Conservation (phyloP, 2,888 invertebrate species). For the Spisula solida region DNA sequence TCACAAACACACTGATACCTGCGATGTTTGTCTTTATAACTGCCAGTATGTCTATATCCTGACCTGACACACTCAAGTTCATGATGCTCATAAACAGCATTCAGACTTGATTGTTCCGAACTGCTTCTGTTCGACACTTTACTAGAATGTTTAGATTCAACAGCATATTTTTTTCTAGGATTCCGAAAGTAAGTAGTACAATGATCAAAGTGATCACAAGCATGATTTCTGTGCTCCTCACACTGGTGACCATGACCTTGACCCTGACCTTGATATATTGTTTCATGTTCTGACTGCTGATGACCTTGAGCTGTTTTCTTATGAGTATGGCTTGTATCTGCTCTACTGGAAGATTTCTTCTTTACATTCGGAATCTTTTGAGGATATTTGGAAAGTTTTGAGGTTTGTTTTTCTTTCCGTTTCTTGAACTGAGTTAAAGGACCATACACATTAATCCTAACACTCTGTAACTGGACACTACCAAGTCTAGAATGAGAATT, state of each 20-base stretch:
- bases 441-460: slow-evolving; percentile 57
- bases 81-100: neutral
- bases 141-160: neutral
- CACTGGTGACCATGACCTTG: neutral
- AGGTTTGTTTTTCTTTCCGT: neutral
- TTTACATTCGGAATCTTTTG: neutral
- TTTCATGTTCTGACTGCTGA: neutral
- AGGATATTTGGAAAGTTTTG: neutral
- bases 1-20: neutral
- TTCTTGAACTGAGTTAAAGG: slow-evolving; percentile 36
- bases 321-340: neutral
- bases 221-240: neutral
- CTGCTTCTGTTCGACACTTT: neutral
- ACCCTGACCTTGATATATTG: too few species aligned
- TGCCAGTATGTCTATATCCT: neutral
- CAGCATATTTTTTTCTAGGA: neutral
- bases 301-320: neutral
- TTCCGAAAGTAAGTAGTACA: neutral
- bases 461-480: slow-evolving; percentile 58
- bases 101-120: neutral
- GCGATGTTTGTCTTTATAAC: neutral
- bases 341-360: neutral
- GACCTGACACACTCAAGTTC: neutral
- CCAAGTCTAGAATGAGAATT: slow-evolving; percentile 46
- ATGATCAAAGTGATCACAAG: neutral